Evolutionary conservation across 2,888 invertebrate genomes (phyloP), one percentile per base, ranked within the genome.

Genomic region (Amphipyra tragopoginis): DNA sequence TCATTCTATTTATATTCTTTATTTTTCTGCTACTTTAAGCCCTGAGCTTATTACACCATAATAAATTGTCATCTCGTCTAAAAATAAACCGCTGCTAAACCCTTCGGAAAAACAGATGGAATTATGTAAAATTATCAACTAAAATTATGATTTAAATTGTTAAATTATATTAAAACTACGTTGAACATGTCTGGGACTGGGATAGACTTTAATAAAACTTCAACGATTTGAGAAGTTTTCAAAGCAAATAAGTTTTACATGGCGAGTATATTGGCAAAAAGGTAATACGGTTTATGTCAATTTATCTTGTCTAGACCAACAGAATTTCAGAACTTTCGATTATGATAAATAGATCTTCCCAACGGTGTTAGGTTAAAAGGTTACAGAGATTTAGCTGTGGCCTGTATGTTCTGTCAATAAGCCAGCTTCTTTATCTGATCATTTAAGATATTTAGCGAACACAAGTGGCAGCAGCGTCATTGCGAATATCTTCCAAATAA

Each of bases 241-340:
- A 48, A n/a, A 60, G 59, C 57, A 64, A 56, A 72, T 63, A 72
- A 58, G 53, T 49, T 63, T 56, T 40, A 47, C 34, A 40, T 57
- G 39, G 29, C 53, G 42, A 55, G 38, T 42, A 40, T 52, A 55
- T 56, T 55, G 49, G 38, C 53, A 53, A 65, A 67, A 73, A 43
- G 42, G 15, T 64, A 48, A 44, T 38, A 60, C 40, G 39, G 44
- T 57, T 59, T 39, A 34, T 50, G 26, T 53, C 49, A 69, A 74
- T 54, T 54, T 59, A 64, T 73, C 56, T 55, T 64, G 56, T 64
- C 49, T 73, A 73, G 64, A 73, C 55, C 50, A 59, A 66, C 26
- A 61, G 13, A 53, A 51, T 26, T 51, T 51, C 13, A 6, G 39
- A 39, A 66, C 15, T 45, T 64, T 67, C 43, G 43, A 72, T 73